These are phyloP conservation scores for Carabus problematicus DNA, from an alignment of 2,888 invertebrate species.

Conservation along the genomic window DNA sequence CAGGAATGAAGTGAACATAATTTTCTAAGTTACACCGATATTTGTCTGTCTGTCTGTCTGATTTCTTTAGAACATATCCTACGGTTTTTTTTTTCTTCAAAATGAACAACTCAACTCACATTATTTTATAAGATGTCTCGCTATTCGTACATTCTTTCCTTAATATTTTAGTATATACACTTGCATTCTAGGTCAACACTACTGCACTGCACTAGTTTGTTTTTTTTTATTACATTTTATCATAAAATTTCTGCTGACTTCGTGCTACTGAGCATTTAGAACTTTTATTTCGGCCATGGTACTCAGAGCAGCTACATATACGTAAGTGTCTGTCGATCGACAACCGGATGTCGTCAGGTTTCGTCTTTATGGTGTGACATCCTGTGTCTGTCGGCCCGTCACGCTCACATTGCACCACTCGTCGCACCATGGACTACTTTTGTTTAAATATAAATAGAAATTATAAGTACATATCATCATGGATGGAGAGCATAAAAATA, in stretches of 20 bases:
- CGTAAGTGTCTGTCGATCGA: neutral
- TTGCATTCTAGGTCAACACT: slow-evolving; percentile 56
- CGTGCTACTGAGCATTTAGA: slow-evolving; percentile 59
- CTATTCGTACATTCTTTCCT: slow-evolving; percentile 41
- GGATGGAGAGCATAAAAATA: slow-evolving; percentile 55
- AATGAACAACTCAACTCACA: slow-evolving; percentile 30
- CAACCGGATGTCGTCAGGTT: no score
- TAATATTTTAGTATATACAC: slow-evolving; percentile 54
- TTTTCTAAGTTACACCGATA: slow-evolving; percentile 35
- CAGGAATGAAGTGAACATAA: slow-evolving; percentile 39
- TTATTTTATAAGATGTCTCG: slow-evolving; percentile 21
- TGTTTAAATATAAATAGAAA: slow-evolving; percentile 23
- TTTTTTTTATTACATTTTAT: slow-evolving; percentile 50
- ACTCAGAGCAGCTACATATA: slow-evolving; percentile 19
- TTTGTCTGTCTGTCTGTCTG: slow-evolving; percentile 34
- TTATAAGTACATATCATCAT: slow-evolving; percentile 41
- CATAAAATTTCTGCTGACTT: slow-evolving; percentile 52
- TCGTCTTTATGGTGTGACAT: neutral
- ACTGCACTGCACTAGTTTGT: slow-evolving; percentile 52
- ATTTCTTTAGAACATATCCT: slow-evolving; percentile 34
- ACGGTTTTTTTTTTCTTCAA: slow-evolving; percentile 30
- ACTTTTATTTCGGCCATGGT: slow-evolving; percentile 49
- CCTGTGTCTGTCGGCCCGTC: neutral
- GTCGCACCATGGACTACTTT: slow-evolving; percentile 31
- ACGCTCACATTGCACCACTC: slow-evolving; percentile 16